Conservation (phyloP, 1,140 invertebrate species). For the Hyphantria cunea region DNA sequence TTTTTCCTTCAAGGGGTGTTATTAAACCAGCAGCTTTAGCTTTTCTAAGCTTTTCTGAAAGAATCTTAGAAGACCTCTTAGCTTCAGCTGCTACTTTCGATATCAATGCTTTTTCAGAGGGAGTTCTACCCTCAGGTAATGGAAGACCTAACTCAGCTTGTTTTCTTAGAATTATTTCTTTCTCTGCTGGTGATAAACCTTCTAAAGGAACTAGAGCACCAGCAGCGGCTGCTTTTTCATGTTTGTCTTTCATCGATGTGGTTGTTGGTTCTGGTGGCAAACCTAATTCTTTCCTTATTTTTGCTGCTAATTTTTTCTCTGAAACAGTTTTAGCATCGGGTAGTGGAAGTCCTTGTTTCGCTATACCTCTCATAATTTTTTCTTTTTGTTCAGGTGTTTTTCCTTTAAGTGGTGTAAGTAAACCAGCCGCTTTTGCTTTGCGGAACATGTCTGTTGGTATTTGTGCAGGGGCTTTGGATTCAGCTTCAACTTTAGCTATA, state of each 20-base stretch:
- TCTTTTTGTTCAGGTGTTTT: constrained; percentile 37
- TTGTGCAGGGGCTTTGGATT: constrained; percentile 41
- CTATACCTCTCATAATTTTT: constrained; percentile 36
- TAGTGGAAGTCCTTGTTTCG: constrained; percentile 25
- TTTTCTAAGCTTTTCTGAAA: constrained; percentile 32
- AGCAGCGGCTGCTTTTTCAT: constrained; percentile 27
- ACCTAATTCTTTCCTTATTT: constrained; percentile 36
- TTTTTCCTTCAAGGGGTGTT: constrained; percentile 32
- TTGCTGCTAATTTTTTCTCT: constrained; percentile 37
- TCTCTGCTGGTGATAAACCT: constrained; percentile 34
- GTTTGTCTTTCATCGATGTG: constrained; percentile 29
- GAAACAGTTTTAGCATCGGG: constrained; percentile 38
- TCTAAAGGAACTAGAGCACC: constrained; percentile 27
- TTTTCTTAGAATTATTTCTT: constrained; percentile 46
- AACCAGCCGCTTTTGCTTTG: background rate
- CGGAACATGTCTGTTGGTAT: constrained; percentile 30
- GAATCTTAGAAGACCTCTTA: constrained; percentile 33
- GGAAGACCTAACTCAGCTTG: constrained; percentile 40
- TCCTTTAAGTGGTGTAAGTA: constrained; percentile 19
- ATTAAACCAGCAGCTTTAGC: background rate
- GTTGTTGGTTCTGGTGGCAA: constrained; percentile 35
- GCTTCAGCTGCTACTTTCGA: constrained; percentile 22
- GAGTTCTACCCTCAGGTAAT: constrained; percentile 34
- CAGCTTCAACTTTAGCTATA: constrained; percentile 18
- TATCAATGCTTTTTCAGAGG: constrained; percentile 40